A percentile compares a stretch with the other conserved stretches of the same genome.
Conservation (phyloP, 2,113 vertebrate species). For the Nymphicus hollandicus region DNA sequence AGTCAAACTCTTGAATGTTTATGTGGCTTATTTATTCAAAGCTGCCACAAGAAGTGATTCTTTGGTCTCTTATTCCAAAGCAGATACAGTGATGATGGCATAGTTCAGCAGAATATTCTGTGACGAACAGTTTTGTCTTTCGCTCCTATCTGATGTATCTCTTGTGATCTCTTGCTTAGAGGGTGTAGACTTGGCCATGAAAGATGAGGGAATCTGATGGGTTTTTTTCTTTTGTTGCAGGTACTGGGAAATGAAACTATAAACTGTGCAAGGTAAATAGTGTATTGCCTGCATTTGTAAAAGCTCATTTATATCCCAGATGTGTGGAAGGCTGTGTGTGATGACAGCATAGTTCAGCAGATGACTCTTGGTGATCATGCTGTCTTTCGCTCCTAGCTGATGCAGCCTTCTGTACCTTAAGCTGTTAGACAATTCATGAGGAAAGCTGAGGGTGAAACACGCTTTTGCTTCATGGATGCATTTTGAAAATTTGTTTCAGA, state of each 20-base stretch:
- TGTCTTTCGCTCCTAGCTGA: conserved; percentile 70
- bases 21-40: background rate
- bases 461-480: accelerated
- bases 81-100: conserved; percentile 70
- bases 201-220: background rate
- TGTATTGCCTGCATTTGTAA: background rate
- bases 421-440: background rate
- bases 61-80: background rate
- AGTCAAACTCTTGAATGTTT: accelerated
- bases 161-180: background rate
- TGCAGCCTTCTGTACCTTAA: background rate
- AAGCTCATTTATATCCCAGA: accelerated
- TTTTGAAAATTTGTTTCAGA: background rate
- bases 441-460: background rate
- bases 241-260: background rate
- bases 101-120: conserved; percentile 68
- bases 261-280: background rate
- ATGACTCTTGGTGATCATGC: conserved; percentile 37
- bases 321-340: conserved; percentile 8
- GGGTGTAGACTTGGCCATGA: accelerated
- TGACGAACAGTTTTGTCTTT: conserved; percentile 40
- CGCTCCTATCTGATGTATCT: conserved; percentile 68
- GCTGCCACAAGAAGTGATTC: accelerated
- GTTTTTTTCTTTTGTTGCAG: background rate
- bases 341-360: conserved; percentile 75